Conservation (phyloP, 2,888 invertebrate genomes). For the Stegophylla sp. region DNA sequence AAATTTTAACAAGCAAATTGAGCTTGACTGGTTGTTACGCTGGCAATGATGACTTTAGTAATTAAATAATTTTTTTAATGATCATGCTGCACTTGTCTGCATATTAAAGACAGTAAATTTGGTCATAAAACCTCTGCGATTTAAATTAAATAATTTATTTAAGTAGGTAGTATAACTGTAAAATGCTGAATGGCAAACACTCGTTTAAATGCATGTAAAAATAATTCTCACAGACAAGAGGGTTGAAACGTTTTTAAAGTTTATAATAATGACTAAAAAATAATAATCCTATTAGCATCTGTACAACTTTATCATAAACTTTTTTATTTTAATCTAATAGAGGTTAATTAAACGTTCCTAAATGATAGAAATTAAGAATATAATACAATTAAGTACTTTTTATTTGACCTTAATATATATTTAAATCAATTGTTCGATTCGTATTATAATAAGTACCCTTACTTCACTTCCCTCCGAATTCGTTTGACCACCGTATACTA, state of each 20-base stretch:
- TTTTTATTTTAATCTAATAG: neutral
- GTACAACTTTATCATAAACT: neutral
- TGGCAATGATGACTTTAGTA: slow-evolving; percentile 17
- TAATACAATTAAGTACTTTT: slow-evolving; percentile 1
- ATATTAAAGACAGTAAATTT: neutral
- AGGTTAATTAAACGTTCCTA: neutral
- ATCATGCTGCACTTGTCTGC: neutral
- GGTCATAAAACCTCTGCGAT: neutral
- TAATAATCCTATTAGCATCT: neutral
- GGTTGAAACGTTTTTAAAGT: neutral
- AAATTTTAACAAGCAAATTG: slow-evolving; percentile 26
- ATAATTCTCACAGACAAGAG: neutral
- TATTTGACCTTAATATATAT: neutral
- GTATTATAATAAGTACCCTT: neutral
- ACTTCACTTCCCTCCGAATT: neutral
- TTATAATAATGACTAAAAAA: neutral
- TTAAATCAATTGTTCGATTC: neutral
- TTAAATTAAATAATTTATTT: slow-evolving; percentile 11
- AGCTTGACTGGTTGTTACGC: slow-evolving; percentile 23
- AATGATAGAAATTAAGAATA: neutral
- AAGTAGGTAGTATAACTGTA: neutral
- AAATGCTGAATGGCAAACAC: neutral
- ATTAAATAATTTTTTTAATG: slow-evolving; percentile 40
- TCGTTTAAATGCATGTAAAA: neutral
- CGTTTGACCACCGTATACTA: neutral